Evolutionary conservation across 2,888 invertebrate species (phyloP), one percentile per base, ranked within the genome.

Genomic region (Pseudoips prasinana): DNA sequence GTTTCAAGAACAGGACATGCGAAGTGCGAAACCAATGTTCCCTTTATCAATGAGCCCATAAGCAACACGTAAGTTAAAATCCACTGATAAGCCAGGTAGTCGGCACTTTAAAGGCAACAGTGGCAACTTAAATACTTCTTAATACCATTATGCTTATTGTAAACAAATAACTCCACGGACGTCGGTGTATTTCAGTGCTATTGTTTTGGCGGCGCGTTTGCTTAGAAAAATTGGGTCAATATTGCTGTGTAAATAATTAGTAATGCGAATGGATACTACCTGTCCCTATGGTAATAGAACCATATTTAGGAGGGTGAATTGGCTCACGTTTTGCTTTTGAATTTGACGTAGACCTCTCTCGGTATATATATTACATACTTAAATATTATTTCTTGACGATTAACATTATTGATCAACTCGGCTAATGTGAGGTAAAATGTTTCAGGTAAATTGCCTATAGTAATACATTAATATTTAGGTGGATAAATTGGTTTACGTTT

Each of bases 121-220:
- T 84, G 81, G 86, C 85, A 79, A 56, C 33, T 65, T n/a, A 61
- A 70, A 64, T 20, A 66, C 68, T 67, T 64, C 69, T 65, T 73
- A 78, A 76, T 74, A 33, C 73, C 42, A 80, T 76, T 79, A 72
- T 68, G 50, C 62, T 50, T 57, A 65, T 65, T 66, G 70, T 77
- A 68, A 73, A 73, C 67, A 73, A 62, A 61, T 62, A 55, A 46
- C 54, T 75, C 74, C 77, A 74, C 53, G 48, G 41, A 22, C 29
- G 67, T 52, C 70, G 52, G 67, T 35, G 32, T 10, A 40, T 32
- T 58, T 58, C 73, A 72, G 64, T 53, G 40, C 43, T 67, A 69
- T 72, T 75, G 70, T 67, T 66, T 62, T 32, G 68, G 60, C 75
- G 75, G 77, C 41, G 8, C 44, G 41, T 72, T 73, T 64, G 56